These are phyloP conservation scores for Zoroaster sp. DNA, from an alignment of 53 echinoderm and acorn worm species.

Conservation along the genomic window DNA sequence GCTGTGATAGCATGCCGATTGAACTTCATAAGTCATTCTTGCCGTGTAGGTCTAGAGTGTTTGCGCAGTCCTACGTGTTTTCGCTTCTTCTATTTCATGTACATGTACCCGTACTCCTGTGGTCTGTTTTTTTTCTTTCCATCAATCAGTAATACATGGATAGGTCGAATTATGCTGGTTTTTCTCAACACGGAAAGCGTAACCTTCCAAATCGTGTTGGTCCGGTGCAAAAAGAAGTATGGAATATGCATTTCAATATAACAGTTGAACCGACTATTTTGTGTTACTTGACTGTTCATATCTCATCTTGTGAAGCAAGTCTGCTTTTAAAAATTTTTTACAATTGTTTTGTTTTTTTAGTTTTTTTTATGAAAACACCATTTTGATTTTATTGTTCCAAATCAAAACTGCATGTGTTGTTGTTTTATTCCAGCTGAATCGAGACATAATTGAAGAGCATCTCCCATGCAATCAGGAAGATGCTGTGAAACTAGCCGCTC, in stretches of 20 bases:
- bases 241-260: background rate
- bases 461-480: constrained; percentile 80
- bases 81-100: too few relatives aligned
- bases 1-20: background rate
- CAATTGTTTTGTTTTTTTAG: background rate
- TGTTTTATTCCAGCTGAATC: constrained; percentile 59
- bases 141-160: background rate
- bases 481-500: constrained; percentile 81
- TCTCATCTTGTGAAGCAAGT: background rate
- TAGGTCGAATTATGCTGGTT: background rate
- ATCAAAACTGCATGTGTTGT: background rate
- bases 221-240: background rate
- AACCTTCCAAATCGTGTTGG: background rate
- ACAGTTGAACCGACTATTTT: background rate
- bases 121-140: too few relatives aligned
- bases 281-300: background rate
- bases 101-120: too few relatives aligned
- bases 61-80: background rate
- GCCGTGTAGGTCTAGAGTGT: background rate
- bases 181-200: background rate
- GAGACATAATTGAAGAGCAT: constrained; percentile 65
- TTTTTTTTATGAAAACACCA: background rate
- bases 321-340: background rate
- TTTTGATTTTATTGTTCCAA: too few relatives aligned
- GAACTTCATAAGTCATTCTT: background rate